Evolutionary conservation across 2,888 invertebrate species (phyloP), one percentile per base, ranked within the genome.

Genomic region (Chrysolina oricalcia): DNA sequence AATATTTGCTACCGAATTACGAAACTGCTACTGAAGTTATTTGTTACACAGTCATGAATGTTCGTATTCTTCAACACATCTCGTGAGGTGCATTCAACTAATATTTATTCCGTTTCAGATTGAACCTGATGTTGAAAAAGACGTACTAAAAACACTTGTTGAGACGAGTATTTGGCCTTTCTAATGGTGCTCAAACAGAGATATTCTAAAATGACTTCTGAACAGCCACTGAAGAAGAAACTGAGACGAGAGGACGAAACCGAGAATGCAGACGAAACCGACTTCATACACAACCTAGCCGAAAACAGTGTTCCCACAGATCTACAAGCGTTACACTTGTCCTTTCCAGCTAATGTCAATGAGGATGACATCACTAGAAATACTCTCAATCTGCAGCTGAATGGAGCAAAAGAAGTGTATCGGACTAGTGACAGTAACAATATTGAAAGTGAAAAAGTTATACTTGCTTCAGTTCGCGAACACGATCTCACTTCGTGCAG

Each of bases 211-310:
- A 94, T 94, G 94, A 93, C 92, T 86, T 93, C 93, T 82, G 94
- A 95, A 89, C 96, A 96, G 90, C 96, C 96, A 81, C 93, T 94
- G 83, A 95, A 95, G 87, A 96, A 96, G 90, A 94, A 96, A 87
- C 93, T 94, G 87, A 92, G 95, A 85, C 93, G 95, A 82, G 89
- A 87, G 65, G 90, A 89, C 76, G 89, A 93, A 81, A 91, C 91
- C 10, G 91, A 92, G 11, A 91, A 91, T 78, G 64, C 80, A 21
- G 92, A 92, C 79, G 92, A 92, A 78, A 89, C 90, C 70, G 91
- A 91, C 70, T 88, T 90, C 23, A 91, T 91, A 75, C 90, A 90
- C 78, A 89, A 88, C 66, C 85, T 89, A 35, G 87, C 87, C 3
- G 91, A 91, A 80, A 89, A 88, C 59, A 85, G 84, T 59, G 83